Base-by-base conservation (phyloP, 2,888 invertebrate genomes). In the Nomada flava region DNA sequence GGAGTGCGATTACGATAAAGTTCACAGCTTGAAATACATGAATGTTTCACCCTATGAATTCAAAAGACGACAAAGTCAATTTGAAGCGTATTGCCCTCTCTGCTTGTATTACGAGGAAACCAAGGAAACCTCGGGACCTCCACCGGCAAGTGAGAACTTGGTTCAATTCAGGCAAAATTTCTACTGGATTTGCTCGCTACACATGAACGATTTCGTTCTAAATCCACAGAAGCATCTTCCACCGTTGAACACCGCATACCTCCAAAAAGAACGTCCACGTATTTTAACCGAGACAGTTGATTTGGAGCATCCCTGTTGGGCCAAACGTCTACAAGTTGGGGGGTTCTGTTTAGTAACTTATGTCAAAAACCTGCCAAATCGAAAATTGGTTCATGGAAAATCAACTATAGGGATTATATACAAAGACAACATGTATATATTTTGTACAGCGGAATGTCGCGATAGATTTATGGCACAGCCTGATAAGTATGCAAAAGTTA, bases 301-400 rank as follows among this genome's bases (percentile, higher is more conserved):
- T 65, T 91, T 95, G 1, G 93, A 94, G 75, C 93, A 93, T 47
- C 44, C 77, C 18, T 91, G 95, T 42, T 93, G 94, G 89, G 80
- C 88, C n/a, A 86, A 87, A 29, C 92, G 93, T 70, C 91, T 95
- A 50, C 94, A 95, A 82, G 95, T 95, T 91, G 93, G 94, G 79
- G 96, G 96, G 0, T 91, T 94, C 78, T 96, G 96, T 89, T 94
- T 96, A 42, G 95, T 96, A 0, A 95, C 95, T 44, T 96, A 95
- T 88, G 94, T 95, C 64, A 94, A 95, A 83, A 94, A 94, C 86
- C 91, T 95, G 76, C 95, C 95, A 3, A 87, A 93, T 1, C 94
- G 95, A 84, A 93, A 91, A 70, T 89, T 95, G 29, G 88, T 92
- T 44, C 92, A 91, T 59, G 96, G 96, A 0, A 91, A 86, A 60